These are phyloP conservation scores for Phalera bucephala DNA, from an alignment of 2,888 invertebrate species.

Conservation along the genomic window DNA sequence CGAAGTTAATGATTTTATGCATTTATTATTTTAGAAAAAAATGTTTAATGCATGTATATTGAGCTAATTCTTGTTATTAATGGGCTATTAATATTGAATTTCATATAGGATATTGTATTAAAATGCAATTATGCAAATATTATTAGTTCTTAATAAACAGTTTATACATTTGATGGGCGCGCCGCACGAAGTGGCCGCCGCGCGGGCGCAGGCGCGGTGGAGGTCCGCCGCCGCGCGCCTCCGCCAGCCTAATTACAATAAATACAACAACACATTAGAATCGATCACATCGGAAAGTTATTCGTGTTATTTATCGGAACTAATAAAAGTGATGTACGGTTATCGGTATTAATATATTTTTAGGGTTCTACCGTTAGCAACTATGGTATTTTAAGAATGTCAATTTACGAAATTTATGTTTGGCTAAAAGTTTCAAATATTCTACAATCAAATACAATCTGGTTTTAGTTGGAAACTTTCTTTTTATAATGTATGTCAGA, in stretches of 20 bases:
- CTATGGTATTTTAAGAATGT: conserved; percentile 7
- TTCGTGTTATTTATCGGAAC: conserved; percentile 76
- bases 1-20: conserved; percentile 57
- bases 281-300: conserved; percentile 77
- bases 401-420: not conserved
- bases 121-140: conserved; percentile 80
- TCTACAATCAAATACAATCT: not conserved
- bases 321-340: conserved; percentile 80
- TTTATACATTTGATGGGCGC: conserved; percentile 69
- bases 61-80: conserved; percentile 73
- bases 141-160: conserved; percentile 78
- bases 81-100: conserved; percentile 75
- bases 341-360: conserved; percentile 65
- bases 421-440: not conserved
- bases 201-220: conserved; percentile 19
- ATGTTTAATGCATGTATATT: conserved; percentile 59
- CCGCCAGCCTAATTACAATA: conserved; percentile 76
- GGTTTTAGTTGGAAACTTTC: conserved; percentile 14
- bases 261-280: conserved; percentile 77
- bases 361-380: conserved; percentile 30
- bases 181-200: conserved; percentile 47
- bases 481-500: too few species aligned
- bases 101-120: conserved; percentile 66
- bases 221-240: conserved; percentile 16
- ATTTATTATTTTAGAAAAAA: conserved; percentile 52